These are phyloP conservation scores for Micoletzkya japonica DNA, from an alignment of 2,888 invertebrate genomes.

Conservation along the genomic window DNA sequence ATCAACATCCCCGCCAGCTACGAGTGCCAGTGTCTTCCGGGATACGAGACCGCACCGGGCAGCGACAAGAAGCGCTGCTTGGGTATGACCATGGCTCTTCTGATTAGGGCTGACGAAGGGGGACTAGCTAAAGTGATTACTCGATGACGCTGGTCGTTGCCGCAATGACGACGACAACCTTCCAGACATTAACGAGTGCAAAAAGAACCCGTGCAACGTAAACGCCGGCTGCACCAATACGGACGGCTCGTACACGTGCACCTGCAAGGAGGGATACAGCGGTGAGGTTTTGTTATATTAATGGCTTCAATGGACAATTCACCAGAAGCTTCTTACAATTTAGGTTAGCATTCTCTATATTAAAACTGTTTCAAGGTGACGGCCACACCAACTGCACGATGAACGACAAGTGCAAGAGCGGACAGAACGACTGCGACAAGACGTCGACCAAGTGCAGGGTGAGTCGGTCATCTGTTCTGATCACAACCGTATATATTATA, in stretches of 20 bases:
- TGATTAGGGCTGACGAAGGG: not conserved
- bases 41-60: not conserved
- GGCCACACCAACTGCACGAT: conserved; percentile 12
- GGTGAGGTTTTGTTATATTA: not conserved
- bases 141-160: too few relatives aligned
- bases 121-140: too few relatives aligned
- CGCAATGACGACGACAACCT: too few relatives aligned
- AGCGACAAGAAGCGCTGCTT: conserved; percentile 17
- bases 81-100: not conserved
- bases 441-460: conserved; percentile 13
- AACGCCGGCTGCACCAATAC: conserved; percentile 21
- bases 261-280: conserved; percentile 24
- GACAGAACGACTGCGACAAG: conserved; percentile 7
- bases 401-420: not conserved
- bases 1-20: conserved; percentile 10
- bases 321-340: too few relatives aligned
- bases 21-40: conserved; percentile 9
- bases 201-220: not conserved
- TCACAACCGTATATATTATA: too few relatives aligned
- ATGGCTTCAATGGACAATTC: too few relatives aligned
- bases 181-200: conserved; percentile 25
- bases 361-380: not conserved
- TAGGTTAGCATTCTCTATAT: too few relatives aligned
- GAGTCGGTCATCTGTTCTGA: too few relatives aligned
- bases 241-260: conserved; percentile 18